Conservation (phyloP, 2,113 vertebrate species). For the Girardinichthys multiradiatus region DNA sequence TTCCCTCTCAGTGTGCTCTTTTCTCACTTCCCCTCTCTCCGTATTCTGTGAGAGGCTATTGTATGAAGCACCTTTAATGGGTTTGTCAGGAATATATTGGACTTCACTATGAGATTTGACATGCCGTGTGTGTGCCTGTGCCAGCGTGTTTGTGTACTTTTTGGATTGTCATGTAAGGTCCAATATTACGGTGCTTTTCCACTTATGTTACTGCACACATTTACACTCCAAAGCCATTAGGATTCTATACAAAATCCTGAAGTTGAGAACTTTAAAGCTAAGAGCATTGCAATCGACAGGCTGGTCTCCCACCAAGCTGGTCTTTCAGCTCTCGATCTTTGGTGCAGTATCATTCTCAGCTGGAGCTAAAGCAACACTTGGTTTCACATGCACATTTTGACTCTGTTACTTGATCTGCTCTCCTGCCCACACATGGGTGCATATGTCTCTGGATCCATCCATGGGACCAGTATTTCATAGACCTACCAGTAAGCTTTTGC, state of each 20-base stretch:
- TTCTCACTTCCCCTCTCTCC: conserved; percentile 59
- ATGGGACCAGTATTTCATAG: conserved; percentile 29
- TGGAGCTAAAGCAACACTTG: conserved; percentile 59
- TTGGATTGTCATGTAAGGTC: conserved; percentile 71
- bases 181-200: conserved; percentile 66
- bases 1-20: conserved; percentile 46
- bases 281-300: conserved; percentile 68
- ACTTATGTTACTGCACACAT: conserved; percentile 67
- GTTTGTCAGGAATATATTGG: conserved; percentile 71
- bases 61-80: conserved; percentile 76
- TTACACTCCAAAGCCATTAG: conserved; percentile 79
- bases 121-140: conserved; percentile 44
- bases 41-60: conserved; percentile 67
- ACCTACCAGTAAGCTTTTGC: conserved; percentile 21
- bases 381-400: conserved; percentile 52
- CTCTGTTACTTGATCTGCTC: conserved; percentile 61
- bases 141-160: conserved; percentile 40
- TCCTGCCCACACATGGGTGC: conserved; percentile 52
- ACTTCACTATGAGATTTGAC: conserved; percentile 65
- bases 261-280: conserved; percentile 70
- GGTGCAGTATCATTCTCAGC: conserved; percentile 50
- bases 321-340: conserved; percentile 64
- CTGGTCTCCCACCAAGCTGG: conserved; percentile 59
- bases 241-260: conserved; percentile 72
- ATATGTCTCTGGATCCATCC: conserved; percentile 20